These are phyloP conservation scores for Ricordea florida DNA, from an alignment of 92 coral and sea anemone species.

Conservation along the genomic window DNA sequence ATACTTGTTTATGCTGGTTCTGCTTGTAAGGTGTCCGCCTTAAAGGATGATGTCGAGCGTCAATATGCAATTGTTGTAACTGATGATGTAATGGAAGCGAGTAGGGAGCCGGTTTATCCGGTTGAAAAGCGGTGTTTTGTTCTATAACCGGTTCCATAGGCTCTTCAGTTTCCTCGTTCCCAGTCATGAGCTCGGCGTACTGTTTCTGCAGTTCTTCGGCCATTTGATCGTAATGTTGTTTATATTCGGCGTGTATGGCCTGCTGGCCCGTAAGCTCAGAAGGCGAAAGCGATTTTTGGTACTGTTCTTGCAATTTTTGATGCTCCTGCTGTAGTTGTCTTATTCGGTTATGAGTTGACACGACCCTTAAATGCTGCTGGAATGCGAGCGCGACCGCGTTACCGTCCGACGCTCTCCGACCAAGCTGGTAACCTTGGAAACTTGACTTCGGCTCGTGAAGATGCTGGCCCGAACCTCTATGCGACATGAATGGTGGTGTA, in stretches of 20 bases:
- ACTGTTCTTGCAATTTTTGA: constrained; percentile 90
- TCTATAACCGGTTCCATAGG: constrained; percentile 51
- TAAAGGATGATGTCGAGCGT: constrained; percentile 76
- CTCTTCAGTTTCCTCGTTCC: constrained; percentile 59
- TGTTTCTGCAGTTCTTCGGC: constrained; percentile 92
- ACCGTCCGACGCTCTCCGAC: constrained; percentile 96
- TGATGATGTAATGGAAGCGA: constrained; percentile 68
- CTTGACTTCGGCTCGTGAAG: constrained; percentile 35
- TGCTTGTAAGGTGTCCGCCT: constrained; percentile 72
- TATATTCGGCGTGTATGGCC: constrained; percentile 87
- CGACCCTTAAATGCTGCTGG: constrained; percentile 84
- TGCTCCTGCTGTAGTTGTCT: constrained; percentile 92
- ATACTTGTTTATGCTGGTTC: constrained; percentile 87
- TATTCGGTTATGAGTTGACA: constrained; percentile 74
- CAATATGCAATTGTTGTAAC: constrained; percentile 83
- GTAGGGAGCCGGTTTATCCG: constrained; percentile 55
- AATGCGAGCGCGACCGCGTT: constrained; percentile 86
- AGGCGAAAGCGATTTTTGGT: constrained; percentile 95
- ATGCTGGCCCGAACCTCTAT: constrained; percentile 49
- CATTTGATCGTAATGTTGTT: constrained; percentile 96
- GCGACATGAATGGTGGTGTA: constrained; percentile 1
- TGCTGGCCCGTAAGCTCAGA: constrained; percentile 90
- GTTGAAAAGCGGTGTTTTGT: constrained; percentile 28
- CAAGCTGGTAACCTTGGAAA: constrained; percentile 21
- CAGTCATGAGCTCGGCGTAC: constrained; percentile 85